Conservation (phyloP, 2,888 invertebrate genomes). For the Drosophila paranaensis region DNA sequence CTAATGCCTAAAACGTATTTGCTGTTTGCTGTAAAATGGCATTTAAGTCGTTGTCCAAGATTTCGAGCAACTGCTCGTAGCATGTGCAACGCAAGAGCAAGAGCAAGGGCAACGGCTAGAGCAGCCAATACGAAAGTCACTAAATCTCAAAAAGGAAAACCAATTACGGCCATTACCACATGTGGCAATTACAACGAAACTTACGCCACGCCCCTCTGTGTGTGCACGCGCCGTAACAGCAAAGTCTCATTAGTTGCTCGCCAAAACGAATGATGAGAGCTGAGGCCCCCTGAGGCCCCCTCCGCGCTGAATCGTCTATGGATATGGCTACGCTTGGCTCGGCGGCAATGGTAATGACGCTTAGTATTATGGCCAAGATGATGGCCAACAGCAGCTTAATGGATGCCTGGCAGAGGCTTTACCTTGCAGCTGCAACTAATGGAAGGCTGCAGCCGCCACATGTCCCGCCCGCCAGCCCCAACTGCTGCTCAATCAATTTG, state of each 20-base stretch:
- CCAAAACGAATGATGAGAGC: slow-evolving; percentile 59
- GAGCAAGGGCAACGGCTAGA: slow-evolving; percentile 22
- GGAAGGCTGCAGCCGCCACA: slow-evolving; percentile 4
- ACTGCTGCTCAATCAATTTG: slow-evolving; percentile 34
- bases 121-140: slow-evolving; percentile 73
- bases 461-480: neutral
- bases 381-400: slow-evolving; percentile 51
- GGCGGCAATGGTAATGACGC: slow-evolving; percentile 66
- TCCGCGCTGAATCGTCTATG: slow-evolving; percentile 18
- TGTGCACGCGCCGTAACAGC: slow-evolving; percentile 67
- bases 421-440: slow-evolving; percentile 45
- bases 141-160: slow-evolving; percentile 78
- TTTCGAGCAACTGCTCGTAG: slow-evolving; percentile 14
- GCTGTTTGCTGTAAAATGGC: slow-evolving; percentile 65
- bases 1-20: slow-evolving; percentile 78
- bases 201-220: slow-evolving; percentile 19
- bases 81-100: slow-evolving; percentile 30
- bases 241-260: slow-evolving; percentile 75
- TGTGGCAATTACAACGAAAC: slow-evolving; percentile 75
- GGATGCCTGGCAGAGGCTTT: slow-evolving; percentile 40
- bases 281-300: slow-evolving; percentile 7
- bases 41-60: slow-evolving; percentile 67
- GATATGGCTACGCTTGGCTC: slow-evolving; percentile 53
- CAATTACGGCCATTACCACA: slow-evolving; percentile 77
- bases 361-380: slow-evolving; percentile 70